A percentile compares a stretch with the other conserved stretches of the same genome.
Evolutionary conservation across 2,797 vertebrate species (phyloP).

Genomic region (Poeciliopsis infans): DNA sequence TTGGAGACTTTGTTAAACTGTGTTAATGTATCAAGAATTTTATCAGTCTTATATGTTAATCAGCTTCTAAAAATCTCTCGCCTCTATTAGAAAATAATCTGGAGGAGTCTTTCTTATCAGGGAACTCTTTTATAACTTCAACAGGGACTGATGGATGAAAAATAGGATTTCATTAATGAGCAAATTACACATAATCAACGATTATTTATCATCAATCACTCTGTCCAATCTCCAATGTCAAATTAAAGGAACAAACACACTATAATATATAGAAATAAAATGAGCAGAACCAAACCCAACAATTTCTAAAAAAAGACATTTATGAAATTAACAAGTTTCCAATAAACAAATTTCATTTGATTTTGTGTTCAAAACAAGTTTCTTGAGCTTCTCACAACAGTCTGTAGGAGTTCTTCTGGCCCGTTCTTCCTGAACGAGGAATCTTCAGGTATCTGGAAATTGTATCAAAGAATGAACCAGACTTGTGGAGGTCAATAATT

Average conservation of each 20-base stretch:
- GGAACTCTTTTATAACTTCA: no score
- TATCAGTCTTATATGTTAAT: not conserved
- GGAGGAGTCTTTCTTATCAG: no score
- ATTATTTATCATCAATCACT: no score
- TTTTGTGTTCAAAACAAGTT: not conserved
- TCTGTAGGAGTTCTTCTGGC: not conserved
- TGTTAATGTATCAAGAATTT: not conserved
- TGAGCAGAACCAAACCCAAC: not conserved
- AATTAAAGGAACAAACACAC: not conserved
- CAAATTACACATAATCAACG: no score
- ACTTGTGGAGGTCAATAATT: not conserved
- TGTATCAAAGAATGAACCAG: not conserved
- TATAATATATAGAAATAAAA: not conserved
- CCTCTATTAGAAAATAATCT: no score
- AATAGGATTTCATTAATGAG: no score
- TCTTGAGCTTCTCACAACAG: not conserved
- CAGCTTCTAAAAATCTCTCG: no score
- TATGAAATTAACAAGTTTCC: not conserved
- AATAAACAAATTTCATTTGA: not conserved
- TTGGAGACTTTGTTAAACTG: not conserved
- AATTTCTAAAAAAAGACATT: no score
- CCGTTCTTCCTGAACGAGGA: not conserved
- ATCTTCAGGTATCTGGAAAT: not conserved
- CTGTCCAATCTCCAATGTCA: no score
- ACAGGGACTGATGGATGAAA: no score